Base-by-base conservation (phyloP, 2,113 vertebrate genomes). In the Cephalopterus ornatus region DNA sequence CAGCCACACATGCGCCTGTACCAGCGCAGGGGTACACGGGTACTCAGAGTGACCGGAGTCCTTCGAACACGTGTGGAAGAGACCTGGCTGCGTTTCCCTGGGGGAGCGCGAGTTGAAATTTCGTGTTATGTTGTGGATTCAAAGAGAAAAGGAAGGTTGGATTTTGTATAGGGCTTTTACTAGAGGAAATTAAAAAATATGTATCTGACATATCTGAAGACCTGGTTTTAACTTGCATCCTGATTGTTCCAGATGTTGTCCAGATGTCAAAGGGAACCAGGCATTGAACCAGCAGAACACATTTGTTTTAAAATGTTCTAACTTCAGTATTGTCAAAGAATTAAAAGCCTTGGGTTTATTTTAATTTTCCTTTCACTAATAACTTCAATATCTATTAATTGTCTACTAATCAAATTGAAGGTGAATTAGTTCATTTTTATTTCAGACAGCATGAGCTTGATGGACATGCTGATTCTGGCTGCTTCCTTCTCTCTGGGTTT, bases 181-280 rank as follows among this genome's bases (percentile, higher is more conserved):
- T 76, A 72, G 76, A 95, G 95, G 93, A 96, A 96, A 96, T 93
- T 89, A 88, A 96, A 93, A 97, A 96, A 92, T 89, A 94, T 75
- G 83, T 91, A 94, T 91, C 76, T 92, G 95, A 94, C 76, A 49
- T 96, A 67, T 93, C 44, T 81, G 93, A 96, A 82, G 92, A 52
- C 52, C 77, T 26, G 35, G 85, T 81, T 95, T 94, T 92, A 95
- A 89, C 92, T 93, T 53, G 83, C 72, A 75, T 96, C 76, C 85
- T 91, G 92, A 71, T 83, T 56, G 80, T 78, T 93, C 95, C 96
- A 97, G 90, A 81, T 94, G 95, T 94, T 97, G 32, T 62, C 90
- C 96, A 96, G 96, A 97, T 96, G 95, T 96, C 93, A 84, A 44
- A 77, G 59, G 67, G 68, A 94, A 21, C 33, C 8, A 66, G 50